phyloP scores from a whole-genome alignment of 1,140 invertebrate genomes.

The Latrodectus geometricus region DNA sequence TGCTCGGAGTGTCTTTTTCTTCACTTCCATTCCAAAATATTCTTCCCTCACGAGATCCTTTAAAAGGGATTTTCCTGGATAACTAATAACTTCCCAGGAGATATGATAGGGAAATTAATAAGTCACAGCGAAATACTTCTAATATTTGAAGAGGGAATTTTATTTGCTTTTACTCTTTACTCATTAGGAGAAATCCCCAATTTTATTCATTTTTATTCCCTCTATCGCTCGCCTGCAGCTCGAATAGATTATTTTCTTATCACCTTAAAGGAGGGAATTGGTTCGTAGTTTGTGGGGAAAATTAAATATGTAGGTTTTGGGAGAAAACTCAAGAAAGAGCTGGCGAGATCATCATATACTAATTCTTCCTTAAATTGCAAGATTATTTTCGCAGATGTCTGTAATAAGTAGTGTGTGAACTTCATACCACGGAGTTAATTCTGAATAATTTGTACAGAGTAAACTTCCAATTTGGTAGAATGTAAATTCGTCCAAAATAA shows the following conservation, averaged over 20 bases:
- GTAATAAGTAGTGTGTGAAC: too few relatives aligned
- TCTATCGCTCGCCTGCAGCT: background rate
- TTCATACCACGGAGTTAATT: too few relatives aligned
- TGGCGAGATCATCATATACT: too few relatives aligned
- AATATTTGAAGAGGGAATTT: conserved; percentile 25
- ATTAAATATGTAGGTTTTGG: background rate
- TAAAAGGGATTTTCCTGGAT: conserved; percentile 23
- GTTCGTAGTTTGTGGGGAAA: background rate
- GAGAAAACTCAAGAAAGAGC: background rate
- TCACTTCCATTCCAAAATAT: conserved; percentile 20
- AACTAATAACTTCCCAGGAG: conserved; percentile 34
- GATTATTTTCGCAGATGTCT: too few relatives aligned
- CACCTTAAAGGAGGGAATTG: background rate
- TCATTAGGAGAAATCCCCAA: conserved; percentile 45
- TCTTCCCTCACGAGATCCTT: background rate
- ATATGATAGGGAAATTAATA: conserved; percentile 44
- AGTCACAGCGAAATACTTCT: conserved; percentile 33
- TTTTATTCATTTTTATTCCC: conserved; percentile 47
- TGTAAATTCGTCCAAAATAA: too few relatives aligned
- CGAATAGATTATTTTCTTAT: conserved; percentile 33
- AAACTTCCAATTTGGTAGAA: too few relatives aligned
- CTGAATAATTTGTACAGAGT: too few relatives aligned
- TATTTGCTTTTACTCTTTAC: conserved; percentile 35
- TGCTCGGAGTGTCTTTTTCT: background rate
- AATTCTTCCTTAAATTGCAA: too few relatives aligned